Percentiles rank a stretch among this genome's conserved stretches.
These are phyloP conservation scores for Nebria brevicollis DNA, from an alignment of 2,888 invertebrate species.

Conservation along the genomic window DNA sequence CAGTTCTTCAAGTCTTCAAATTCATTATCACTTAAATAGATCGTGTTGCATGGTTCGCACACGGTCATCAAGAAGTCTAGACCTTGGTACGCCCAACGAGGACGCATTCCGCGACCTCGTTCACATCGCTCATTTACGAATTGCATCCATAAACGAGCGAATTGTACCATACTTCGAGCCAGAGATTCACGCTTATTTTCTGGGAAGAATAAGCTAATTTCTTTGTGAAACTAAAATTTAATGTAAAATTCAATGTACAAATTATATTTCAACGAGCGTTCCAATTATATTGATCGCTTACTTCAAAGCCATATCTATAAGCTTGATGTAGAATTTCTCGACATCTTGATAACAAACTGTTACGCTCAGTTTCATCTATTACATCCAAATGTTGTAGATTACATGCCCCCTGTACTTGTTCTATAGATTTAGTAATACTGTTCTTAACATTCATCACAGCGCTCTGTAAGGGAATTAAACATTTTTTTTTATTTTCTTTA, in stretches of 20 bases:
- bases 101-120: constrained; percentile 80
- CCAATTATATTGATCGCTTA: constrained; percentile 55
- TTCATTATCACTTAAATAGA: constrained; percentile 78
- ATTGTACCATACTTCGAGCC: constrained; percentile 71
- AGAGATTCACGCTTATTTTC: constrained; percentile 62
- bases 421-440: constrained; percentile 68
- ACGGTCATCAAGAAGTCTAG: constrained; percentile 86
- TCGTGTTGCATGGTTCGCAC: constrained; percentile 85
- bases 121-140: constrained; percentile 89
- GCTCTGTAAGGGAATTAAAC: constrained; percentile 59
- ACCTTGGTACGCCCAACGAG: constrained; percentile 91
- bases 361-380: constrained; percentile 69
- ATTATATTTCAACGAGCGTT: not conserved
- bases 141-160: constrained; percentile 88
- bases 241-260: not conserved
- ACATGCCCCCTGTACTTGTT: constrained; percentile 66
- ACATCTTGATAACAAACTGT: constrained; percentile 71
- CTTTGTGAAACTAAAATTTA: constrained; percentile 72
- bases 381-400: constrained; percentile 66
- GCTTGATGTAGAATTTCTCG: constrained; percentile 86
- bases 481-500: no score
- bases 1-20: constrained; percentile 82
- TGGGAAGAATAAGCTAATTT: constrained; percentile 73
- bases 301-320: constrained; percentile 91
- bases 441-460: constrained; percentile 69